Percentiles rank a stretch among this genome's conserved stretches.
Conservation (phyloP, 1,140 invertebrate genomes). For the Apis mellifera region Amel_HAv3.1 CM009932.2:9927501-9928000, state of each 20-base stretch:
- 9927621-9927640: background rate
- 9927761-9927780: conserved; percentile 22
- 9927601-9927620: background rate
- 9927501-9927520: too few relatives aligned
- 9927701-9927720: conserved; percentile 14
- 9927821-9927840: conserved; percentile 57
- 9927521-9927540: too few relatives aligned
- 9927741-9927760: conserved; percentile 9
- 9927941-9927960: conserved; percentile 41
- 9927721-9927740: background rate
- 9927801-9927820: conserved; percentile 37
- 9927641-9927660: conserved; percentile 5
- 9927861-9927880: conserved; percentile 59
- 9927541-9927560: too few relatives aligned
- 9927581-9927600: background rate
- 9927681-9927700: conserved; percentile 2
- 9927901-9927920: conserved; percentile 60
- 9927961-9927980: conserved; percentile 39
- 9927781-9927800: conserved; percentile 7
- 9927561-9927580: too few relatives aligned
- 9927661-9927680: conserved; percentile 23
- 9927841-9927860: conserved; percentile 45
- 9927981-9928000: conserved; percentile 40
- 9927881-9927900: conserved; percentile 60
- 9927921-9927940: conserved; percentile 55